Conservation (phyloP, 2,113 vertebrate genomes). For the Tamias sibiricus region DNA sequence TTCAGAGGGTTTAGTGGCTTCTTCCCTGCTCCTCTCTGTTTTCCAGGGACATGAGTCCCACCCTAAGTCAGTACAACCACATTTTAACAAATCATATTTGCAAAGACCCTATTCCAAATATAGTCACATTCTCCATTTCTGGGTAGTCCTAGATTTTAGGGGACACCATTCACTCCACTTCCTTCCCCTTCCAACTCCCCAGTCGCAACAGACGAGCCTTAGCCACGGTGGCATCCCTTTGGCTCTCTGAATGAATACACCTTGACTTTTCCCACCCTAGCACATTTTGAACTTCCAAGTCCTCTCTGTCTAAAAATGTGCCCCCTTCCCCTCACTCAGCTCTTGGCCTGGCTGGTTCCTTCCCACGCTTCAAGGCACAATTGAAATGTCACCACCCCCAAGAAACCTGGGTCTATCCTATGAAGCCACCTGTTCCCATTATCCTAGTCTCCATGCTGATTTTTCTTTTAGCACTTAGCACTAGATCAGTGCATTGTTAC, state of each 20-base stretch:
- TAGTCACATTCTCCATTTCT: not conserved
- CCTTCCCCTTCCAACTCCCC: not conserved
- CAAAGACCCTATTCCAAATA: not conserved
- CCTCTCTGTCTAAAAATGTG: not conserved
- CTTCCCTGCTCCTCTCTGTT: not conserved
- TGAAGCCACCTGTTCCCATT: not conserved
- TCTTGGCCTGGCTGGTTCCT: not conserved
- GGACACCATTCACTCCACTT: not conserved
- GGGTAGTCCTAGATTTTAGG: not conserved
- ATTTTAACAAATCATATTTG: not conserved
- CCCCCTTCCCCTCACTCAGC: no score
- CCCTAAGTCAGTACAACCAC: not conserved
- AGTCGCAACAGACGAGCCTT: not conserved
- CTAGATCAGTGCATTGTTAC: accelerated
- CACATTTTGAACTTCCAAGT: not conserved
- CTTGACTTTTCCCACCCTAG: not conserved
- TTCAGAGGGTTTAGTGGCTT: not conserved
- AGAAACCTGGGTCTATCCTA: not conserved
- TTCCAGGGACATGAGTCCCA: not conserved
- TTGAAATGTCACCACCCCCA: not conserved
- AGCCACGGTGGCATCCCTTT: not conserved
- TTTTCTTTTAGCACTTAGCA: not conserved
- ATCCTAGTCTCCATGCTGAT: not conserved
- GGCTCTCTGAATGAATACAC: not conserved
- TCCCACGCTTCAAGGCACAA: not conserved